Conservation (phyloP, 2,797 vertebrate genomes). For the Otus scops region DNA sequence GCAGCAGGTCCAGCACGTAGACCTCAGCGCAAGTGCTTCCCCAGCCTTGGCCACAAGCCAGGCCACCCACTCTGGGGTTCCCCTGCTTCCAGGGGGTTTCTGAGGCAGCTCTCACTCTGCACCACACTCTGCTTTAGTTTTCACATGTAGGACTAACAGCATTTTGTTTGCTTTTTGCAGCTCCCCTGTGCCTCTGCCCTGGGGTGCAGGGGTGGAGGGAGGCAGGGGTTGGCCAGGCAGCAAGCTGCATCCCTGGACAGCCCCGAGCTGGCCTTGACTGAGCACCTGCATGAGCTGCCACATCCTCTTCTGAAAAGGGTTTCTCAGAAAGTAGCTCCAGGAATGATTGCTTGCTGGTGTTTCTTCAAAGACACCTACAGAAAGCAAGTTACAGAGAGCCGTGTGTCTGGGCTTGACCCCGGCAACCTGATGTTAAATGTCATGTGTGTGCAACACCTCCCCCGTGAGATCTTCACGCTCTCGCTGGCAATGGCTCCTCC, state of each 20-base stretch:
- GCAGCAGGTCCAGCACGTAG: not conserved
- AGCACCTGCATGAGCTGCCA: fast-evolving
- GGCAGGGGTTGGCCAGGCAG: not conserved
- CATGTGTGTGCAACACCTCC: not conserved
- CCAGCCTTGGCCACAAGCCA: not conserved
- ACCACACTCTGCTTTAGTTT: not conserved
- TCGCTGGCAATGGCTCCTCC: not conserved
- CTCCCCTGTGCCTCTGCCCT: too few species aligned
- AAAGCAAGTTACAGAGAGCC: not conserved
- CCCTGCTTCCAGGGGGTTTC: not conserved
- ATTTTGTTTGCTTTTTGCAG: not conserved
- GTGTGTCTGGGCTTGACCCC: not conserved
- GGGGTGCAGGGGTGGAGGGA: not conserved
- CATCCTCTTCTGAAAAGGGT: not conserved
- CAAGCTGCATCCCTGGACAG: not conserved
- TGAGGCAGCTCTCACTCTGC: not conserved
- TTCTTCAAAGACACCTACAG: not conserved
- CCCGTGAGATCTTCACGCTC: fast-evolving
- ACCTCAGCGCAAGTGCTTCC: not conserved
- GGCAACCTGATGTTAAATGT: not conserved
- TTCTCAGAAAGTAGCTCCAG: not conserved
- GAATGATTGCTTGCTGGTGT: not conserved
- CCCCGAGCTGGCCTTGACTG: not conserved
- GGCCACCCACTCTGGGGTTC: not conserved
- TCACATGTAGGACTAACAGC: too few species aligned